These are phyloP conservation scores for Subanguina moxae DNA, from an alignment of 1,140 invertebrate genomes.

Conservation along the genomic window DNA sequence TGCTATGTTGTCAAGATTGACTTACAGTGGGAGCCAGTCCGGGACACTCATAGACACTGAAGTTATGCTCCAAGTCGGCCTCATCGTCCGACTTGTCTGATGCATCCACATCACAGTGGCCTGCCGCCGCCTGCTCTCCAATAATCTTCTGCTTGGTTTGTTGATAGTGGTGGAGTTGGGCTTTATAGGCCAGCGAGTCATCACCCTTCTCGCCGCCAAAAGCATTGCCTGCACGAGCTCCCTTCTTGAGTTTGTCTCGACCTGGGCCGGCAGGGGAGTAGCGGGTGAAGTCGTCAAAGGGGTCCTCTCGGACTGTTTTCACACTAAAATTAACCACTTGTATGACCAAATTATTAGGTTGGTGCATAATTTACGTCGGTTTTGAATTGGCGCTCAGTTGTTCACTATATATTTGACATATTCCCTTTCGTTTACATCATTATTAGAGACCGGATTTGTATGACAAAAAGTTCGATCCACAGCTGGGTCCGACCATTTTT, in stretches of 20 bases:
- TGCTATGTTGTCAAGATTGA: too few relatives aligned
- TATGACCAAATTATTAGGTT: too few relatives aligned
- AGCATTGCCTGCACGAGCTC: neutral
- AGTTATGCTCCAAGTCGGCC: constrained; percentile 52
- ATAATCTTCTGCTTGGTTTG: constrained; percentile 57
- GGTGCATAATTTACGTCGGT: too few relatives aligned
- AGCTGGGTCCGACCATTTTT: too few relatives aligned
- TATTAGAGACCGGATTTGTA: too few relatives aligned
- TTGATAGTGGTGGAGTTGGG: constrained; percentile 57
- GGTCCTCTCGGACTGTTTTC: constrained; percentile 24
- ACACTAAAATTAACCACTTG: constrained; percentile 21
- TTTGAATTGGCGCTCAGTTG: too few relatives aligned
- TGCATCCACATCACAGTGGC: constrained; percentile 1
- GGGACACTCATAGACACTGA: constrained; percentile 62
- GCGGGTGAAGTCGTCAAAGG: constrained; percentile 40
- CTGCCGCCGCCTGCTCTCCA: constrained; percentile 41
- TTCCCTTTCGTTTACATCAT: too few relatives aligned
- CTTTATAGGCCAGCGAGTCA: constrained; percentile 55
- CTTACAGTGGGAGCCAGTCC: constrained; percentile 61
- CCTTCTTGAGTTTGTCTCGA: constrained; percentile 30
- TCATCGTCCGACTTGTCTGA: constrained; percentile 35
- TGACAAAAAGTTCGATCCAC: too few relatives aligned
- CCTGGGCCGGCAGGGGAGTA: constrained; percentile 36
- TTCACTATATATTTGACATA: too few relatives aligned
- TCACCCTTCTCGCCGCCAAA: constrained; percentile 42